Base-by-base conservation (phyloP, 2,888 invertebrate species). In the Yponomeuta cagnagella region DNA sequence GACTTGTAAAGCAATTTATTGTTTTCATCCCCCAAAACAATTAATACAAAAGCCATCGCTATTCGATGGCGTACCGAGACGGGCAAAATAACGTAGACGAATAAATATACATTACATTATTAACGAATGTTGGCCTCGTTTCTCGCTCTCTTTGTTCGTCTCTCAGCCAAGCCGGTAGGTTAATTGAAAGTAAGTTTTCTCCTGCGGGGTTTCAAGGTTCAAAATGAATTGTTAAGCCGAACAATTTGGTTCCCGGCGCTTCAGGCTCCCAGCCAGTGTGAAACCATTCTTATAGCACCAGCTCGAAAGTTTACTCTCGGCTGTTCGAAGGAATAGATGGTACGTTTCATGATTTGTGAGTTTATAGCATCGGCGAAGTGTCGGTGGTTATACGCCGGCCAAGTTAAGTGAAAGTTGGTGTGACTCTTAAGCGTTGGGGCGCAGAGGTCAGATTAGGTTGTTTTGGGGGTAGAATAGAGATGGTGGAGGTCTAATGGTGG, bases 281-380 rank as follows among this genome's bases (percentile, higher is more conserved):
- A 58, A 37, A n/a, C 33, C 65, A 63, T 37, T 73, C 52, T 58
- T 58, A 58, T 15, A 12, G 0, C 12, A 12, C 15, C 52, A 9
- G 52, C 52, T 58, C 52, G 15, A 58, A 58, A 15, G 52, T 15
- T 58, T 12, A 58, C 52, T 58, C 15, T 58, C 8, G 12, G 15
- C 12, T 81, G 76, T 80, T 83, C 72, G 73, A 69, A 73, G 70
- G 72, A 70, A 73, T 73, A 77, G 84, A 85, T 84, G 83, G 87
- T 83, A 86, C 85, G 85, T 90, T 90, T 90, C 89, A 91, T 92
- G 92, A 92, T 92, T 92, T 92, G 92, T 92, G 91, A 92, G 92
- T 92, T 92, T 92, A 91, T 91, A 90, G 89, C 88, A 84, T 88
- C 90, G 90, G 90, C 90, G 91, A 90, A 91, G 92, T 91, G 90